Percentiles rank a stretch among this genome's conserved stretches.
Conservation (phyloP, 2,888 invertebrate species). For the Julus scanicus region DNA sequence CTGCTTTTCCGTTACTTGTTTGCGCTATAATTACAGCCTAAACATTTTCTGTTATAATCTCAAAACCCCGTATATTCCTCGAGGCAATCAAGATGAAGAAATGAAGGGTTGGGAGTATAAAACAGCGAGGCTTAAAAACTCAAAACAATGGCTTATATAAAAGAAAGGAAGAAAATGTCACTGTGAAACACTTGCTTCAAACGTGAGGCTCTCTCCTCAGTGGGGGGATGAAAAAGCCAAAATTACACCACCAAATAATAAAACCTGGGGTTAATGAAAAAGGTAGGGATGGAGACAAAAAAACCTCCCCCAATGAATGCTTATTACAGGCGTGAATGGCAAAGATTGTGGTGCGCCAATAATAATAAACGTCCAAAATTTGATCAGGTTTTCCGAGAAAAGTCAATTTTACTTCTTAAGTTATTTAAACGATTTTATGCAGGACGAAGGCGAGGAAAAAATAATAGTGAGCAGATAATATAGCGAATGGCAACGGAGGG, state of each 20-base stretch:
- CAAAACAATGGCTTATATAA: background rate
- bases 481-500: background rate
- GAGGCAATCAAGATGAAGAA: slow-evolving; percentile 15
- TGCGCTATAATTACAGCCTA: background rate
- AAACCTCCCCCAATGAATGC: background rate
- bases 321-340: background rate
- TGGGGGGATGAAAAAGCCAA: background rate
- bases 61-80: background rate
- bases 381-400: slow-evolving; percentile 21
- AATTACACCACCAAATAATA: slow-evolving; percentile 28
- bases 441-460: background rate
- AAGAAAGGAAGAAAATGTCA: background rate
- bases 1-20: background rate
- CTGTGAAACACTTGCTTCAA: background rate
- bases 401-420: slow-evolving; percentile 21
- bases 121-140: background rate
- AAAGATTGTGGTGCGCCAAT: background rate
- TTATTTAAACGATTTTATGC: slow-evolving; percentile 28
- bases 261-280: slow-evolving; percentile 27
- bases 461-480: background rate
- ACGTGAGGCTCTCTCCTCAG: background rate
- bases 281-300: background rate
- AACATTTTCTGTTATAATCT: background rate
- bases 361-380: slow-evolving; percentile 26
- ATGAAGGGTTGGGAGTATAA: background rate